Evolutionary conservation across 2,888 invertebrate species (phyloP).

Genomic region (Amblyjoppa proteus): DNA sequence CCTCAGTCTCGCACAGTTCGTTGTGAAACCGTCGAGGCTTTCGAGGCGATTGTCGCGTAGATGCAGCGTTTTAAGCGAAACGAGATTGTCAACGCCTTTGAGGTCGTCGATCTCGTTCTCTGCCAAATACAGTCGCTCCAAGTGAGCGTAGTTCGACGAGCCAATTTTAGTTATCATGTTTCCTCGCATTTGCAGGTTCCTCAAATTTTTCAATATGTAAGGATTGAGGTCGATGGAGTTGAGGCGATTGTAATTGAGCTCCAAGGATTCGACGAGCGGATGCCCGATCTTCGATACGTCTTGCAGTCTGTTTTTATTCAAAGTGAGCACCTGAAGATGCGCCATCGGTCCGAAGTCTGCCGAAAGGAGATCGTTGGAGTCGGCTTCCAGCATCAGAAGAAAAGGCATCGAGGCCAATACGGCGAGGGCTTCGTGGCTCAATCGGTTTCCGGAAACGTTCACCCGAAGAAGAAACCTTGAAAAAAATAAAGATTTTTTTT

Average conservation of each 20-base stretch:
- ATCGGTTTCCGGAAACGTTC: slow-evolving; percentile 86
- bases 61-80: slow-evolving; percentile 89
- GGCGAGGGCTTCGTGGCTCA: slow-evolving; percentile 86
- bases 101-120: slow-evolving; percentile 90
- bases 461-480: slow-evolving; percentile 84
- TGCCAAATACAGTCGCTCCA: slow-evolving; percentile 92
- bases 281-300: slow-evolving; percentile 86
- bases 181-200: slow-evolving; percentile 86
- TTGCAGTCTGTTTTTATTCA: slow-evolving; percentile 86
- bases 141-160: slow-evolving; percentile 85
- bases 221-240: slow-evolving; percentile 62
- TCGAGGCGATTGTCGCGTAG: slow-evolving; percentile 89
- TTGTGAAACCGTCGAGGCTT: slow-evolving; percentile 86
- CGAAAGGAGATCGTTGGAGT: slow-evolving; percentile 86
- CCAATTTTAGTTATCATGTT: slow-evolving; percentile 85
- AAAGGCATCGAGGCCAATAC: slow-evolving; percentile 86
- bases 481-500: neutral
- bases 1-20: slow-evolving; percentile 84
- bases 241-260: slow-evolving; percentile 86
- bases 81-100: slow-evolving; percentile 87
- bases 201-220: slow-evolving; percentile 84
- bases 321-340: slow-evolving; percentile 88
- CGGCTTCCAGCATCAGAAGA: slow-evolving; percentile 87
- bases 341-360: slow-evolving; percentile 86
- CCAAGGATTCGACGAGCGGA: slow-evolving; percentile 86